phyloP scores from a whole-genome alignment of 2,113 vertebrate genomes.

The Paedocypris sp. region DNA sequence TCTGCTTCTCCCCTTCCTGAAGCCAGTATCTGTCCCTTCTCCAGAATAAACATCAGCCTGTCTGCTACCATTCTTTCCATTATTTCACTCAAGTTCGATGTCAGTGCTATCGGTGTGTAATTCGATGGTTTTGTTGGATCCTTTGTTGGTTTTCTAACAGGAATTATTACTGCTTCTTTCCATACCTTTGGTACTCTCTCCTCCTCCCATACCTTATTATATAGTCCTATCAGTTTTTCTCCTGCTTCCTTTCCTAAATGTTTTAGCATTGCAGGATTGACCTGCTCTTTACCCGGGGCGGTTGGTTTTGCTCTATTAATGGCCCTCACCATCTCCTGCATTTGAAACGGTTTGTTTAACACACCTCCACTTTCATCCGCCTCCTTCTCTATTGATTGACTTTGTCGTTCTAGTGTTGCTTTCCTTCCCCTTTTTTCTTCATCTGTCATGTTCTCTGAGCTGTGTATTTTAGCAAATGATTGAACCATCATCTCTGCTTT shows the following conservation, averaged over 20 bases:
- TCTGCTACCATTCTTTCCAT: background rate
- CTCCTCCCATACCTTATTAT: background rate
- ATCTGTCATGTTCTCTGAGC: background rate
- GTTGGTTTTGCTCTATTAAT: background rate
- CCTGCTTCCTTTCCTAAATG: background rate
- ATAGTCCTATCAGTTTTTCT: background rate
- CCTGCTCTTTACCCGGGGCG: background rate
- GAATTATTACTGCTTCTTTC: constrained; percentile 5
- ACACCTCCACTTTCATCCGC: background rate
- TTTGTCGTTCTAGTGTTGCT: background rate
- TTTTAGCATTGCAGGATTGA: constrained; percentile 6
- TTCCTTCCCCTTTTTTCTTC: background rate
- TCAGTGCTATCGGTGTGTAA: background rate
- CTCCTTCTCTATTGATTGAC: background rate
- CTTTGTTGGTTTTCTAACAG: constrained; percentile 11
- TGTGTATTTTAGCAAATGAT: background rate
- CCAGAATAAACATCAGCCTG: background rate
- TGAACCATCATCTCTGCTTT: background rate
- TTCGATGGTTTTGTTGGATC: background rate
- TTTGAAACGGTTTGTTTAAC: background rate
- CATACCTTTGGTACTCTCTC: background rate
- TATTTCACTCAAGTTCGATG: background rate
- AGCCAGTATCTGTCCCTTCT: background rate
- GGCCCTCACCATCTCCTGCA: background rate
- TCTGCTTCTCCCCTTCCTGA: background rate